A percentile compares a stretch with the other conserved stretches of the same genome.
Evolutionary conservation across 1,140 invertebrate genomes (phyloP).

Genomic region (Drosophila sechellia): DNA sequence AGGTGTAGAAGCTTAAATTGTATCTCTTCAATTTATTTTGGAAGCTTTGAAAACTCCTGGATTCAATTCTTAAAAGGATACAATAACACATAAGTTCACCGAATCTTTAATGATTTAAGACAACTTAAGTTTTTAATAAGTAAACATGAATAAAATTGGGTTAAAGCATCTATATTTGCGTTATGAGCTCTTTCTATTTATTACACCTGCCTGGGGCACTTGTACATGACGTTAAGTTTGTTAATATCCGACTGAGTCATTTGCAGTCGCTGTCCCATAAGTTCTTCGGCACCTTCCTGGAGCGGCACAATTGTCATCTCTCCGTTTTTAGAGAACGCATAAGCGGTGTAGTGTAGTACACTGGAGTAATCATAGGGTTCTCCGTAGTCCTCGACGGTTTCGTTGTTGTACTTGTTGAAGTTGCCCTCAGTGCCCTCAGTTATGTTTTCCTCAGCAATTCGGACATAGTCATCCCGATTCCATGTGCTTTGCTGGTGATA

Average conservation of each 20-base stretch:
- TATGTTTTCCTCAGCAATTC: slow-evolving; percentile 89
- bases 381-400: slow-evolving; percentile 84
- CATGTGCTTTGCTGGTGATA: slow-evolving; percentile 90
- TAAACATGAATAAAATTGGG: neutral
- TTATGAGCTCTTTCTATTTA: neutral
- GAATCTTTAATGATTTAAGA: too few relatives aligned
- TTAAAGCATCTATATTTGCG: neutral
- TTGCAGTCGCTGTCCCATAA: slow-evolving; percentile 86
- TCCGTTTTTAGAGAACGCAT: slow-evolving; percentile 90
- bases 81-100: too few relatives aligned
- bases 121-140: too few relatives aligned
- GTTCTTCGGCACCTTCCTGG: slow-evolving; percentile 39
- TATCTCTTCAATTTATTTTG: too few relatives aligned
- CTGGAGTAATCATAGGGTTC: slow-evolving; percentile 88
- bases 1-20: neutral
- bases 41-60: too few relatives aligned
- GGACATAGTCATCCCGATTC: slow-evolving; percentile 89
- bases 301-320: slow-evolving; percentile 88
- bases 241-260: slow-evolving; percentile 86
- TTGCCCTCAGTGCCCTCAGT: slow-evolving; percentile 85
- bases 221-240: slow-evolving; percentile 86
- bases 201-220: slow-evolving; percentile 71
- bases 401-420: slow-evolving; percentile 85
- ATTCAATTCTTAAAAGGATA: too few relatives aligned
- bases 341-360: slow-evolving; percentile 89